phyloP scores from a whole-genome alignment of 2,113 vertebrate genomes.

The Blennius ocellaris region DNA sequence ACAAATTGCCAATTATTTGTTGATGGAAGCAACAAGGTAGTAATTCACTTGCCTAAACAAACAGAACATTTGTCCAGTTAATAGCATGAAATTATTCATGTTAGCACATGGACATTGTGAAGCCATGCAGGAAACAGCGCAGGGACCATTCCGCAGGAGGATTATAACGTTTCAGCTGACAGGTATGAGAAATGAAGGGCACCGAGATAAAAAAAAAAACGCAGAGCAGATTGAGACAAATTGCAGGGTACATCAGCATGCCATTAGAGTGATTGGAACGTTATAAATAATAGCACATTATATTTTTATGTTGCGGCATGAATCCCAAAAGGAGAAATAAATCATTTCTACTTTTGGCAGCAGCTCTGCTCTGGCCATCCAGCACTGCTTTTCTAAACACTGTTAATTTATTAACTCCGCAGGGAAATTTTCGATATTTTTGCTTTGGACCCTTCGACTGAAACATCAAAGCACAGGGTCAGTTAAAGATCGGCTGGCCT shows the following conservation, averaged over 20 bases:
- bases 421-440: conserved; percentile 56
- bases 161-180: conserved; percentile 46
- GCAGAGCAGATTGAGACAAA: conserved; percentile 42
- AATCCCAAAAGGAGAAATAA: conserved; percentile 28
- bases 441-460: conserved; percentile 37
- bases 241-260: conserved; percentile 22
- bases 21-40: conserved; percentile 14
- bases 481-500: conserved; percentile 53
- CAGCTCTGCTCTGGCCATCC: conserved; percentile 23
- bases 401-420: conserved; percentile 50
- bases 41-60: conserved; percentile 23
- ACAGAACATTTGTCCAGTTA: conserved; percentile 27
- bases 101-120: conserved; percentile 31
- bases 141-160: not conserved
- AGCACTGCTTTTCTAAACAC: conserved; percentile 27
- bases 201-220: conserved; percentile 19
- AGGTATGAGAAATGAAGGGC: conserved; percentile 38
- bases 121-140: conserved; percentile 46
- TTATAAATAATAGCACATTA: conserved; percentile 37
- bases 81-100: conserved; percentile 49
- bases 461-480: conserved; percentile 52
- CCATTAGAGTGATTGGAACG: conserved; percentile 36
- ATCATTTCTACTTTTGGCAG: conserved; percentile 19
- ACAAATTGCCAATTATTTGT: conserved; percentile 20
- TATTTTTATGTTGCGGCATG: conserved; percentile 5